Evolutionary conservation across 2,888 invertebrate genomes (phyloP).

Genomic region (Rhagonycha fulva): DNA sequence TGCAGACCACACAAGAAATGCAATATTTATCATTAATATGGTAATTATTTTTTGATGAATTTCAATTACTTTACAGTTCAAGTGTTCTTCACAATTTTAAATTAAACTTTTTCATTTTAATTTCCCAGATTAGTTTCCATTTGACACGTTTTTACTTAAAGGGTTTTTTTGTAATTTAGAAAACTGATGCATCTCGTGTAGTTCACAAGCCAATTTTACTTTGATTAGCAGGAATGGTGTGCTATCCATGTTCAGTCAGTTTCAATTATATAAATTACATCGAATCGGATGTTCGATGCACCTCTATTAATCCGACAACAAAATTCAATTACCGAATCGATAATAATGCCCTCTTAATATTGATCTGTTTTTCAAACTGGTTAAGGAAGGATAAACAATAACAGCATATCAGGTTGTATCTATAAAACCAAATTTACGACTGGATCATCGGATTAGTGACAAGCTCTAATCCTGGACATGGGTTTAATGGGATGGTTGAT

Average conservation of each 20-base stretch:
- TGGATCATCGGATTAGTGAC: slow-evolving; percentile 46
- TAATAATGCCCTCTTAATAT: not conserved
- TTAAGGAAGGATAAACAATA: slow-evolving; percentile 28
- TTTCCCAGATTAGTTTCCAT: slow-evolving; percentile 21
- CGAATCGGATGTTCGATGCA: slow-evolving; percentile 8
- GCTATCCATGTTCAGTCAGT: slow-evolving; percentile 28
- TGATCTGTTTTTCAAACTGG: not conserved
- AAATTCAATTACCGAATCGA: slow-evolving; percentile 4
- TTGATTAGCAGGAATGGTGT: slow-evolving; percentile 39
- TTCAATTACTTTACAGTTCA: not conserved
- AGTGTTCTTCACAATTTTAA: not conserved
- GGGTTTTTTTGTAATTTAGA: slow-evolving; percentile 41
- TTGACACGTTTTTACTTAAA: slow-evolving; percentile 33
- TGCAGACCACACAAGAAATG: not conserved
- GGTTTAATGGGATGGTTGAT: slow-evolving; percentile 44
- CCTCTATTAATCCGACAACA: slow-evolving; percentile 4
- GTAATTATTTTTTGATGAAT: not conserved
- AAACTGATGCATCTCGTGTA: slow-evolving; percentile 43
- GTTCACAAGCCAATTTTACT: slow-evolving; percentile 41
- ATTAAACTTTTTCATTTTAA: slow-evolving; percentile 1
- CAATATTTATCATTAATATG: not conserved
- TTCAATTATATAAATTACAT: slow-evolving; percentile 36
- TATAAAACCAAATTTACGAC: slow-evolving; percentile 49
- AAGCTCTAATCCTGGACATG: slow-evolving; percentile 42
- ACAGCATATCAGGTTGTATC: slow-evolving; percentile 41